Evolutionary conservation across 2,888 invertebrate genomes (phyloP).

Genomic region (Dicycla oo): DNA sequence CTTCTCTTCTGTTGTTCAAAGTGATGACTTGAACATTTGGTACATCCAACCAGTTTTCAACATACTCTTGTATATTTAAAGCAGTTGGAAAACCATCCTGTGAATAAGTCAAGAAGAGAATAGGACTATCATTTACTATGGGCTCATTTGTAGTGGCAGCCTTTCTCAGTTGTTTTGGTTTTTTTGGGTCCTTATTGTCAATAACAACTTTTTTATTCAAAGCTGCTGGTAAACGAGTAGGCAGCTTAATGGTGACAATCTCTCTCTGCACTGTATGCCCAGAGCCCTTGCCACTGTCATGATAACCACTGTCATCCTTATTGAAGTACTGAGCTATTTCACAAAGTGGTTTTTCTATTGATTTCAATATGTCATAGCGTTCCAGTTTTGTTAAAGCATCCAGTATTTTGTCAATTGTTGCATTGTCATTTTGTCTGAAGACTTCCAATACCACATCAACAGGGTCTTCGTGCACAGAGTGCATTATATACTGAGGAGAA

Average conservation of each 20-base stretch:
- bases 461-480: conserved; percentile 88
- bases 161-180: conserved; percentile 72
- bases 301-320: conserved; percentile 86
- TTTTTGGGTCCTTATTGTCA: conserved; percentile 75
- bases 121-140: conserved; percentile 75
- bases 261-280: conserved; percentile 73
- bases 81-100: conserved; percentile 88
- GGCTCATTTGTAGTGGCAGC: conserved; percentile 68
- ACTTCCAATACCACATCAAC: conserved; percentile 89
- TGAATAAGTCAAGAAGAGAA: conserved; percentile 89
- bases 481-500: conserved; percentile 88
- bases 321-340: conserved; percentile 81
- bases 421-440: conserved; percentile 87
- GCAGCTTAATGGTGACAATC: conserved; percentile 82
- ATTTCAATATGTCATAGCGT: conserved; percentile 88
- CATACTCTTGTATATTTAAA: conserved; percentile 85
- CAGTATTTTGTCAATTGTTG: conserved; percentile 89
- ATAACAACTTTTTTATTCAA: conserved; percentile 79
- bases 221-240: conserved; percentile 83
- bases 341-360: conserved; percentile 83
- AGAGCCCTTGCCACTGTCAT: conserved; percentile 79
- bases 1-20: conserved; percentile 86
- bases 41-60: conserved; percentile 84
- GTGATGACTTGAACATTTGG: conserved; percentile 81
- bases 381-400: conserved; percentile 86